These are phyloP conservation scores for Brachyrhaphis roseni DNA, from an alignment of 2,797 vertebrate genomes.

Conservation along the genomic window DNA sequence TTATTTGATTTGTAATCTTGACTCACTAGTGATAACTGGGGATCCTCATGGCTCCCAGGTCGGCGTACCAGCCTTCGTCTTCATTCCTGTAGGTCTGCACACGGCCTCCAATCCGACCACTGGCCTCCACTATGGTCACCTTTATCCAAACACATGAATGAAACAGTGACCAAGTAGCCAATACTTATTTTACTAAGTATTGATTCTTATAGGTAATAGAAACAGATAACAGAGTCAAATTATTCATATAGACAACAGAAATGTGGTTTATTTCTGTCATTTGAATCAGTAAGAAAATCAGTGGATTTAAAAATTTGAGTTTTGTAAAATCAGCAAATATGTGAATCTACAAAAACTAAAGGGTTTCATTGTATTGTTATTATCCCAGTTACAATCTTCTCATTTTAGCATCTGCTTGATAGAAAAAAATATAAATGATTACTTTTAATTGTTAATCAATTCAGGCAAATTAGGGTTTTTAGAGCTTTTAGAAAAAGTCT, in stretches of 20 bases:
- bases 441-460: too few species aligned
- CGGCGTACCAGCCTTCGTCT: conserved; percentile 26
- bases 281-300: not conserved
- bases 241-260: not conserved
- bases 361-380: not conserved
- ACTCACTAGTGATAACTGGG: conserved; percentile 1
- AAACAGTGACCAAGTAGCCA: not conserved
- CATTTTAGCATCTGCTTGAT: too few species aligned
- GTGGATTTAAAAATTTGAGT: not conserved
- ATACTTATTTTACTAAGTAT: not conserved
- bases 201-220: not conserved
- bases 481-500: too few species aligned
- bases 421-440: too few species aligned
- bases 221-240: not conserved
- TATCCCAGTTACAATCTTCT: too few species aligned
- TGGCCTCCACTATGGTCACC: conserved; percentile 31
- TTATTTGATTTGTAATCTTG: too few species aligned
- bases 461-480: too few species aligned
- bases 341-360: too few species aligned
- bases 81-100: conserved; percentile 30
- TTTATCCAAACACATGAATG: not conserved
- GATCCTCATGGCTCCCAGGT: conserved; percentile 32
- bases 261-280: not conserved
- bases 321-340: not conserved
- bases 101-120: conserved; percentile 14